These are phyloP conservation scores for Bufo gargarizans DNA, from an alignment of 2,113 vertebrate genomes.

Conservation along the genomic window DNA sequence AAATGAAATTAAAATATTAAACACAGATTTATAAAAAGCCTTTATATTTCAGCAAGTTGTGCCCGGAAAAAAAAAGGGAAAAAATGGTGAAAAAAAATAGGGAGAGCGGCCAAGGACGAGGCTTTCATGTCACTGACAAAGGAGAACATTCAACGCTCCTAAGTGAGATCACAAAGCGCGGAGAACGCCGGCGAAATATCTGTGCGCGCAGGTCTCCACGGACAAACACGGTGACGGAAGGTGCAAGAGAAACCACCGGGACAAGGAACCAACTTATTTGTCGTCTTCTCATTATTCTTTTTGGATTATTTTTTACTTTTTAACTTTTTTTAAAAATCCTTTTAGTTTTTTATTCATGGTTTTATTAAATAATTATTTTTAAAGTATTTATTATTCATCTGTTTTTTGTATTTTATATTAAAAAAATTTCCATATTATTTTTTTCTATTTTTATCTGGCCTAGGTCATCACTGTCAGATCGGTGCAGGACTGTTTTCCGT, in stretches of 20 bases:
- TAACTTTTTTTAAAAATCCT: not conserved
- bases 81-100: not conserved
- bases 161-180: not conserved
- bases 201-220: not conserved
- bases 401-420: too few relatives aligned
- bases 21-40: conserved; percentile 32
- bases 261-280: too few relatives aligned
- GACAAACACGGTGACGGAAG: not conserved
- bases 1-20: conserved; percentile 53
- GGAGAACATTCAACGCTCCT: not conserved
- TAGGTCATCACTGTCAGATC: too few relatives aligned
- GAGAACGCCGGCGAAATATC: not conserved
- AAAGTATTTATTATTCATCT: too few relatives aligned
- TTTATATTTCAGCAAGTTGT: conserved; percentile 20
- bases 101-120: not conserved
- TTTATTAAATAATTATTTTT: too few relatives aligned
- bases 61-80: not conserved
- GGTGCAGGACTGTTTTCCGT: too few relatives aligned
- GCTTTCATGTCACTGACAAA: conserved; percentile 22
- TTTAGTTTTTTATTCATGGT: too few relatives aligned
- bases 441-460: too few relatives aligned
- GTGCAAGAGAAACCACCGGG: not conserved
- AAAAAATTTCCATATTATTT: too few relatives aligned
- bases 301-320: not conserved
- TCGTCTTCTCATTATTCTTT: not conserved